phyloP scores from a whole-genome alignment of 2,113 vertebrate genomes.

The Toxotes jaculatrix region DNA sequence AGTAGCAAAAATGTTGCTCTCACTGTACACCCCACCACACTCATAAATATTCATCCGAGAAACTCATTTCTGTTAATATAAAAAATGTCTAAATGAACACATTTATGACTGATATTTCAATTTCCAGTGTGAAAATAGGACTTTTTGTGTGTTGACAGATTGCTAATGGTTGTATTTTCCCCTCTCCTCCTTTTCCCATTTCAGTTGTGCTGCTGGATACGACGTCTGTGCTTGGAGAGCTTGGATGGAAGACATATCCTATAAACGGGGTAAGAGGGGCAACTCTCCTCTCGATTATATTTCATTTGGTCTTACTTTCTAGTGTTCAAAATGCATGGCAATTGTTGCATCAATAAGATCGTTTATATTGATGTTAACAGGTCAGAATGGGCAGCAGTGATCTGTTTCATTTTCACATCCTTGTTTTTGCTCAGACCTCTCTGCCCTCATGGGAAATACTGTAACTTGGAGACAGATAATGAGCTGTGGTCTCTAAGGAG shows the following conservation, averaged over 20 bases:
- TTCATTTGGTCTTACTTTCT: conserved; percentile 17
- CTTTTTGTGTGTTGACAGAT: conserved; percentile 61
- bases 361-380: conserved; percentile 48
- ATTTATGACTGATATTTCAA: conserved; percentile 70
- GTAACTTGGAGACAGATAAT: conserved; percentile 53
- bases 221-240: conserved; percentile 91
- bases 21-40: conserved; percentile 19
- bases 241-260: conserved; percentile 96
- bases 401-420: conserved; percentile 38
- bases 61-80: conserved; percentile 62
- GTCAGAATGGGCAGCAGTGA: conserved; percentile 15
- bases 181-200: conserved; percentile 69
- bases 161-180: conserved; percentile 60
- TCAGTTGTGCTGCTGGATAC: conserved; percentile 95
- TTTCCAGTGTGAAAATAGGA: conserved; percentile 59
- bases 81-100: conserved; percentile 65
- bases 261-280: conserved; percentile 92
- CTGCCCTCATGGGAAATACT: conserved; percentile 47
- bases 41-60: conserved; percentile 73
- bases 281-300: conserved; percentile 21
- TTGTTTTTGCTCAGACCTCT: conserved; percentile 44
- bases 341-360: conserved; percentile 32
- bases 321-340: conserved; percentile 18
- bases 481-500: conserved; percentile 52
- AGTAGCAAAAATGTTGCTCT: conserved; percentile 49